These are phyloP conservation scores for Seriola dumerili DNA, from an alignment of 2,113 vertebrate genomes.

Conservation along the genomic window DNA sequence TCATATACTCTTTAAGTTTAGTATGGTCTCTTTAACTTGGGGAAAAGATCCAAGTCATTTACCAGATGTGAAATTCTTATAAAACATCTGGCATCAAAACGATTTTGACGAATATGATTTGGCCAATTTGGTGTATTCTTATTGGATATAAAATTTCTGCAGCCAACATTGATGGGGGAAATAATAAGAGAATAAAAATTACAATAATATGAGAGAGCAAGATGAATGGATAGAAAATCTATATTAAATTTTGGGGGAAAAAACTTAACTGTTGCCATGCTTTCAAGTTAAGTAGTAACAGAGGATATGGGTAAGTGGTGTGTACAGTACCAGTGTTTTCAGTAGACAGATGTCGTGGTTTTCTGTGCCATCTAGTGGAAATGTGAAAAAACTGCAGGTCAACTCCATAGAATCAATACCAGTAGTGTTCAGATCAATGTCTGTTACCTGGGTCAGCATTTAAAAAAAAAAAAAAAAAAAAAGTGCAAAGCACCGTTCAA, in stretches of 20 bases:
- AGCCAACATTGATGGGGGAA: no score
- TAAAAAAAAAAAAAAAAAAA: background rate
- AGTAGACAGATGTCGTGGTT: constrained; percentile 28
- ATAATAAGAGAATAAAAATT: no score
- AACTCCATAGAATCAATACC: background rate
- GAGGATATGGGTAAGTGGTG: background rate
- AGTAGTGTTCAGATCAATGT: background rate
- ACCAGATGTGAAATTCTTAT: background rate
- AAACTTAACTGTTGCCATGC: no score
- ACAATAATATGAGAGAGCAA: background rate
- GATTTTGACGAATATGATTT: background rate
- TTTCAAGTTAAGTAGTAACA: background rate
- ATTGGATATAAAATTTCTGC: no score
- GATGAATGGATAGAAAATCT: background rate
- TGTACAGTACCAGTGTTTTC: background rate
- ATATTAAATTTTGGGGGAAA: background rate
- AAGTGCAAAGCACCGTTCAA: background rate
- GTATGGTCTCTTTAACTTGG: no score
- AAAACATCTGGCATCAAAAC: background rate
- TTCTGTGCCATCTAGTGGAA: constrained; percentile 59
- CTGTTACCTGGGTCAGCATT: background rate
- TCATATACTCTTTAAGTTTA: no score
- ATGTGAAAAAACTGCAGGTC: background rate
- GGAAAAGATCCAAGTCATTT: no score
- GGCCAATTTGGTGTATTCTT: background rate